Evolutionary conservation across 2,797 vertebrate genomes (phyloP), one percentile per base, ranked within the genome.

Genomic region (Thunnus albacares): DNA sequence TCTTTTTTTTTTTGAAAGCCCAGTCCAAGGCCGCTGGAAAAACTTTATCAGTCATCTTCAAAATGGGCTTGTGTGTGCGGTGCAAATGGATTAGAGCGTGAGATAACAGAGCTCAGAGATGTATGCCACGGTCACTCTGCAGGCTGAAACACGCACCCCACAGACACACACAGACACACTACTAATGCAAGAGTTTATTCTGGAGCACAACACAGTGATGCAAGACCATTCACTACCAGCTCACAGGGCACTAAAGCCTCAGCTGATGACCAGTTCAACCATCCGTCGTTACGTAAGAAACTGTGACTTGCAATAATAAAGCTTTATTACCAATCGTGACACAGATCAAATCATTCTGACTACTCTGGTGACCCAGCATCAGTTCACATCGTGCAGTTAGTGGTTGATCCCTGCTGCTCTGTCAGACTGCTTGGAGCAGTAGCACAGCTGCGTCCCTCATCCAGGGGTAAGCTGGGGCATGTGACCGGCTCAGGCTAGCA

Each of bases 391-490:
- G 20, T 10, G 41, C 55, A 59, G 51, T 47, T 79, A 18, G 20
- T 30, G 22, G 61, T 33, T 77, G 65, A 57, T 64, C 41, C 62
- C 47, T 81, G 17, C 49, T 33, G 38, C 53, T 18, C 33, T 51
- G 51, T 74, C 70, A 58, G 33, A 51, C 66, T 22, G 57, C 49
- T 69, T 26, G 45, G 61, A 60, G 71, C 51, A 75, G 80, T 26
- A 57, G 43, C 55, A 57, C 84, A 69, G 38, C 52, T 66, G 49
- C 22, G 22, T 71, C 65, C 35, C 55, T 82, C 51, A 56, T 70
- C 61, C 58, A 12, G 80, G 22, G 70, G 71, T 92, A 91, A 94
- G 90, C 90, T 66, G 78, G 57, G 55, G 79, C 93, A 87, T 93
- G 90, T 94, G 93, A 94, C 83, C 58, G 12, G 72, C 76, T 89